Conservation (phyloP, 1,140 invertebrate species). For the Cardiocondyla obscurior region DNA sequence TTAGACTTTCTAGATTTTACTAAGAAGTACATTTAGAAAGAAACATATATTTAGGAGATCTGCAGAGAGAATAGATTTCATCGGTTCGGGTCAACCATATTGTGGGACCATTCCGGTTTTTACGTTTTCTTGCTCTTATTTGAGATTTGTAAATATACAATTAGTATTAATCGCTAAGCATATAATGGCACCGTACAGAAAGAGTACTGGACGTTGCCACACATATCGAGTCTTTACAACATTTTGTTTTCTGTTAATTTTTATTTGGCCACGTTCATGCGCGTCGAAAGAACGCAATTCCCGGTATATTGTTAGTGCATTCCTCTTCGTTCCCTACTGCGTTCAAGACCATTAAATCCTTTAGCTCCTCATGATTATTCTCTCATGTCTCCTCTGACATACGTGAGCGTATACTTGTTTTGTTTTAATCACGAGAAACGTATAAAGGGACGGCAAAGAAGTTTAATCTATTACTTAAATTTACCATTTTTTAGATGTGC, state of each 20-base stretch:
- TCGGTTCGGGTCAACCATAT: not conserved
- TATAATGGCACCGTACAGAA: not conserved
- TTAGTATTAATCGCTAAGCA: conserved; percentile 34
- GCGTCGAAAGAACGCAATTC: not conserved
- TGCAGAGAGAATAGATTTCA: not conserved
- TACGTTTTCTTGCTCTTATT: conserved; percentile 8
- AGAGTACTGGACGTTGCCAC: not conserved
- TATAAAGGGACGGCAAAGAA: too few species aligned
- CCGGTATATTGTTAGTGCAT: not conserved
- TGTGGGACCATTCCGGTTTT: conserved; percentile 8
- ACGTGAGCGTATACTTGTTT: not conserved
- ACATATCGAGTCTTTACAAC: conserved; percentile 11
- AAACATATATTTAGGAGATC: conserved; percentile 16
- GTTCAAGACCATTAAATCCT: not conserved
- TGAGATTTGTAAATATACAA: conserved; percentile 52
- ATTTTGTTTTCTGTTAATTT: conserved; percentile 46
- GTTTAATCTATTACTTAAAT: not conserved
- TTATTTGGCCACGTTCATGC: conserved; percentile 33
- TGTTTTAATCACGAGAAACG: conserved; percentile 7
- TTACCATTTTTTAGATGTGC: not conserved
- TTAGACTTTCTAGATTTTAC: conserved; percentile 48
- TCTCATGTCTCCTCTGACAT: not conserved
- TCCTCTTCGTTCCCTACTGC: not conserved
- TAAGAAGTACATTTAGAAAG: conserved; percentile 12
- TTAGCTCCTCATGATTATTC: not conserved